Conservation (phyloP, 2,888 invertebrate species). For the Epiblema foenella region DNA sequence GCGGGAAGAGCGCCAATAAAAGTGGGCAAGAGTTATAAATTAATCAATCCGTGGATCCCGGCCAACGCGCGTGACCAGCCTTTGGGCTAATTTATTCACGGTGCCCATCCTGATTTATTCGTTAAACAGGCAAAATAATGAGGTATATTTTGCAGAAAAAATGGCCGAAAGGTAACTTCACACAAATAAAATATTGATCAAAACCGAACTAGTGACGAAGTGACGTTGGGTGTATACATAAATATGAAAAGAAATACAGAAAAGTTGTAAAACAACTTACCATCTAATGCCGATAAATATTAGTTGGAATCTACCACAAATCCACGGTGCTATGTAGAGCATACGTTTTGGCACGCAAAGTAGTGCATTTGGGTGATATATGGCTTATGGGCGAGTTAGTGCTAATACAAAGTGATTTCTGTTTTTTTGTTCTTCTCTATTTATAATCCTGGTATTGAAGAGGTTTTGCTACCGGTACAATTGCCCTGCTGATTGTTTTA, state of each 20-base stretch:
- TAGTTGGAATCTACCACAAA: not conserved
- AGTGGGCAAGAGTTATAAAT: conserved; percentile 73
- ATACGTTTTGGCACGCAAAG: not conserved
- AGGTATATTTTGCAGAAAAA: conserved; percentile 4
- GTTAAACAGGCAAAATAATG: conserved; percentile 26
- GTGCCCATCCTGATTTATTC: conserved; percentile 34
- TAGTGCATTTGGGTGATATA: not conserved
- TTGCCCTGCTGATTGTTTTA: not conserved
- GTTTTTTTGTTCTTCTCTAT: not conserved
- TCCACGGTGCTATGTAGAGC: no score
- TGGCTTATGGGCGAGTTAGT: not conserved
- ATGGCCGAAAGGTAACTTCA: not conserved
- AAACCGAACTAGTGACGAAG: not conserved
- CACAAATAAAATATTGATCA: not conserved
- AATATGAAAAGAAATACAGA: not conserved
- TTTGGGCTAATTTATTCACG: conserved; percentile 38
- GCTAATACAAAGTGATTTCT: not conserved
- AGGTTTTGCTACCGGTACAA: not conserved
- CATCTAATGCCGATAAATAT: not conserved
- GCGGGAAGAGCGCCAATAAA: conserved; percentile 76
- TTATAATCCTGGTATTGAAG: no score
- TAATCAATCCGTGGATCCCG: conserved; percentile 69
- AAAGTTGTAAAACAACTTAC: not conserved
- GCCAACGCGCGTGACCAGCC: conserved; percentile 57
- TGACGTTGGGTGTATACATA: not conserved